Conservation (phyloP, 1,140 invertebrate species). For the Drosophila oshimai region DNA sequence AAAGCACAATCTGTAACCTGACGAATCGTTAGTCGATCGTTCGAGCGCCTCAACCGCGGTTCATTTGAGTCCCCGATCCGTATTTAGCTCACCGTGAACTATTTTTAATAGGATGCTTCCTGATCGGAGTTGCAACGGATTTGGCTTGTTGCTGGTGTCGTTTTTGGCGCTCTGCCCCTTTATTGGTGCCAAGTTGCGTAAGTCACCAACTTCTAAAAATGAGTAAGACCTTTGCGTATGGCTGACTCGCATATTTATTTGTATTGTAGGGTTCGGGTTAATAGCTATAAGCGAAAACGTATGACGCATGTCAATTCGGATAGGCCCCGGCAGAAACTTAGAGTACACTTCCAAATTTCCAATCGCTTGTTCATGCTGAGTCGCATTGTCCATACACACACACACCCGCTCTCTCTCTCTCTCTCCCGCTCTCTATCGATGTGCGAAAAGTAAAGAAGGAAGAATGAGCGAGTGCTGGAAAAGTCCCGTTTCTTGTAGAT, state of each 20-base stretch:
- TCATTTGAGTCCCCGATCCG: constrained; percentile 7
- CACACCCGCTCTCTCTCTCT: no score
- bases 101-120: constrained; percentile 27
- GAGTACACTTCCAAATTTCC: no score
- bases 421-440: no score
- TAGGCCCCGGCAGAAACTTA: no score
- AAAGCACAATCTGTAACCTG: constrained; percentile 37
- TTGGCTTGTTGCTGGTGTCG: constrained; percentile 4
- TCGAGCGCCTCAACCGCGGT: constrained; percentile 53
- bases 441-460: no score
- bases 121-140: constrained; percentile 1
- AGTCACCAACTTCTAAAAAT: constrained; percentile 16
- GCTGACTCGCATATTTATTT: neutral
- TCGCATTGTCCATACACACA: no score
- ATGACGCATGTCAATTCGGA: no score
- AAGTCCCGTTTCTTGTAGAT: no score
- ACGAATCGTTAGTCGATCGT: constrained; percentile 66
- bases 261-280: no score
- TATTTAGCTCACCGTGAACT: neutral
- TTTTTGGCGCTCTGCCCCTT: constrained; percentile 40
- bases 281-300: no score
- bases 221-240: neutral
- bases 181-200: constrained; percentile 55
- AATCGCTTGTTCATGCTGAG: no score
- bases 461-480: no score